These are phyloP conservation scores for Rhabdornis inornatus DNA, from an alignment of 2,113 vertebrate genomes.

Conservation along the genomic window DNA sequence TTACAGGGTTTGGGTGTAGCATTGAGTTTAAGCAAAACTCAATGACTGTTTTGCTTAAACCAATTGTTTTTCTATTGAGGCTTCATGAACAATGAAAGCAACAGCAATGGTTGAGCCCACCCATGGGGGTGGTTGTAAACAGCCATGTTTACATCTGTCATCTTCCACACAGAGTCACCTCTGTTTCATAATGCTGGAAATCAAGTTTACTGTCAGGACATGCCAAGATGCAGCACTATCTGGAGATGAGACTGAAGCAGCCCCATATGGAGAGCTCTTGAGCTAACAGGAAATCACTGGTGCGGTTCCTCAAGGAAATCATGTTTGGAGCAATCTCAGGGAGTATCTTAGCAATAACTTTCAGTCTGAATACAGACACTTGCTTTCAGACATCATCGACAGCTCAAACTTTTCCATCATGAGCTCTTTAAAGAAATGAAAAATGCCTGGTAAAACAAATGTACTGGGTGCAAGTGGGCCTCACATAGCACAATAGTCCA, in stretches of 20 bases:
- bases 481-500: background rate
- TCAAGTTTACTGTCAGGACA: background rate
- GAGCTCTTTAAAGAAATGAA: background rate
- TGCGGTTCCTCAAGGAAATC: background rate
- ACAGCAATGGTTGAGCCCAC: background rate
- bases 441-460: background rate
- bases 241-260: background rate
- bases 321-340: rapidly evolving
- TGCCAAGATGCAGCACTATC: background rate
- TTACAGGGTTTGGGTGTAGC: background rate
- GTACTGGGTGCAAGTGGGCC: background rate
- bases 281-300: background rate
- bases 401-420: background rate
- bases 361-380: background rate
- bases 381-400: background rate
- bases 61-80: background rate
- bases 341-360: background rate
- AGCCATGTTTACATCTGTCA: background rate
- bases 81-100: background rate
- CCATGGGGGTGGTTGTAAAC: no score
- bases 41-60: background rate
- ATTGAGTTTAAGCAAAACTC: background rate
- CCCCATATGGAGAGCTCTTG: background rate
- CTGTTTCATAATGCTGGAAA: background rate
- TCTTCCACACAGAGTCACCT: background rate